Base-by-base conservation (phyloP, 2,797 vertebrate species). In the Heliangelus exortis region DNA sequence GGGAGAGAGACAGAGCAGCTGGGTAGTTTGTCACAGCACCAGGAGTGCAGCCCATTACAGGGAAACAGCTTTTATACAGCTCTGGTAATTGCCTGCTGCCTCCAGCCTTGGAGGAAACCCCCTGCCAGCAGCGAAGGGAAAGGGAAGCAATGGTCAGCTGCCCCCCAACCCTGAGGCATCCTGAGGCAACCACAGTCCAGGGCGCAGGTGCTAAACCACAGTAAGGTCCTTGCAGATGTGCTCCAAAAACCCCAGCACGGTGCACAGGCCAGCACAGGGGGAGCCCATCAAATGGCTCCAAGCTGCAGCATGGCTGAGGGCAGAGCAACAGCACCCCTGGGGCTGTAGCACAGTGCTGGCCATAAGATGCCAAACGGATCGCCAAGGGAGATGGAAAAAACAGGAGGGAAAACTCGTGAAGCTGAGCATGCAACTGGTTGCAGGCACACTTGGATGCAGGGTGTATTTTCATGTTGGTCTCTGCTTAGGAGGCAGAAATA, bases 31-130 rank as follows among this genome's bases (percentile, higher is more conserved):
- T 90, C 82, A 84, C 65, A 78, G 76, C 48, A 95, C 66, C 1
- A 0, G 45, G 61, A 87, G 58, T 48, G 71, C 85, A 92, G 86
- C 74, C 63, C 90, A 74, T 69, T 71, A 83, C 16, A 84, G 67
- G n/a, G 23, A 91, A 96, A 88, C 29, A 86, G 93, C 73, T 69
- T 96, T 92, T 69, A 76, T 43, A 62, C 76, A 92, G 82, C 90
- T 95, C 54, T 2, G 20, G 47, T 65, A 89, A 91, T 45, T 34
- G 63, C 28, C 51, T 7, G 4, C 51, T 59, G 67, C 61, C 53
- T 84, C 74, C 88, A 95, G 69, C 63, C 15, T 1, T 71, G 71
- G 55, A 93, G 66, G 69, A 91, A 69, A 54, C 15, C 12, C 43
- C 45, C 73, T 23, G 8, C n/a, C 55, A 89, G 57, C 48, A 96